Base-by-base conservation (phyloP, 2,888 invertebrate genomes). In the Willowsia nigromaculata region DNA sequence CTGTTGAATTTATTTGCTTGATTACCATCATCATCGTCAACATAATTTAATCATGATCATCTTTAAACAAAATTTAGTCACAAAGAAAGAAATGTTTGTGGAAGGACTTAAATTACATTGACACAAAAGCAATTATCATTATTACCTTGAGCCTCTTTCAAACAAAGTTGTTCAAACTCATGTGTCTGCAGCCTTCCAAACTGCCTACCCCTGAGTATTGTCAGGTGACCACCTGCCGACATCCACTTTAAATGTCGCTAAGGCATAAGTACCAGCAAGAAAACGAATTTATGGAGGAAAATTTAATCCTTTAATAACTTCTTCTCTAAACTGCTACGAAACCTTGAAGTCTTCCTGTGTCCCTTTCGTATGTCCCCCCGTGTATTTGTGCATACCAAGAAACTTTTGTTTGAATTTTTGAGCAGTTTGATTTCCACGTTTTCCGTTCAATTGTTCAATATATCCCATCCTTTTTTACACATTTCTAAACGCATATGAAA, bases 41-140 rank as follows among this genome's bases (percentile, higher is more conserved):
- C 47, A 68, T 74, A 15, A 1, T 18, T 50, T 68, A 68, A 68
- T 68, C 37, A 9, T 68, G 18, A 68, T 37, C 37, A 68, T 37
- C 68, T 68, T n/a, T 18, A 18, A 13, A 65, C 62, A 62, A 40
- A 50, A 85, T 78, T 78, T 74, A 22, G 85, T 62, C 37, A 84
- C 71, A 53, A 37, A 84, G 5, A 30, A 65, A 47, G 47, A n/a
- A 59, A 85, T 1, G 18, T 40, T 43, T 43, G 22, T 85, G 65
- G 43, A 76, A 56, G 56, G 33, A 25, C 33, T 33, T 80, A 18
- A 80, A 80, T 80, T 62, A 84, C 80, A 89, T 80, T 85, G 84
- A 56, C 68, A 89, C 78, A 47, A 78, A 68, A 85, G 85, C 89
- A 89, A 89, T 89, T 89, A 89, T 78, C 88, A 30, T 88, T 88